phyloP scores from a whole-genome alignment of 2,797 vertebrate species.

The Gambelia wislizenii region DNA sequence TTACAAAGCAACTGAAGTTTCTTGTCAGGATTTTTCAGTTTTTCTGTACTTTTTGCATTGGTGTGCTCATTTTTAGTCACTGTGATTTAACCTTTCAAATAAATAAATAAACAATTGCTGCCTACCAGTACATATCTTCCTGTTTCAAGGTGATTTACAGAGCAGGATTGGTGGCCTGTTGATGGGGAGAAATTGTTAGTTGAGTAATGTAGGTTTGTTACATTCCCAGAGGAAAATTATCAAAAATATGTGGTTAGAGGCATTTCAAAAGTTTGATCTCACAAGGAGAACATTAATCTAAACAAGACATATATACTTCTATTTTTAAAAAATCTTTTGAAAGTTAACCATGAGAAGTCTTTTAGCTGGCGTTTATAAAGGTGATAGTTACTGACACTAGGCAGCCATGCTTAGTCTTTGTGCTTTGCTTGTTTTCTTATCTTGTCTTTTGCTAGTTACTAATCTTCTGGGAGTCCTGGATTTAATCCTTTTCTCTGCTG shows the following conservation, averaged over 20 bases:
- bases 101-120: neutral
- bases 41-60: neutral
- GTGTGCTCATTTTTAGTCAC: neutral
- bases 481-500: neutral
- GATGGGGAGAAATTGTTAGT: neutral
- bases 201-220: neutral
- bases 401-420: neutral
- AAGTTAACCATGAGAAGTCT: neutral
- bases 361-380: neutral
- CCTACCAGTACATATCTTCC: neutral
- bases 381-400: neutral
- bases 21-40: neutral
- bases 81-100: neutral
- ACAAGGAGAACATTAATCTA: neutral
- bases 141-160: neutral
- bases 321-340: neutral
- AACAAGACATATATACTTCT: neutral
- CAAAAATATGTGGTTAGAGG: neutral
- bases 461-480: neutral
- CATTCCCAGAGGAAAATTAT: neutral
- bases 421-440: neutral
- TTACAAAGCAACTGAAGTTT: neutral
- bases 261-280: slow-evolving; percentile 5
- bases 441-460: neutral
- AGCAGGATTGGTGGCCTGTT: neutral